Base-by-base conservation (phyloP, 1,140 invertebrate genomes). In the Oryzaephilus surinamensis region DNA sequence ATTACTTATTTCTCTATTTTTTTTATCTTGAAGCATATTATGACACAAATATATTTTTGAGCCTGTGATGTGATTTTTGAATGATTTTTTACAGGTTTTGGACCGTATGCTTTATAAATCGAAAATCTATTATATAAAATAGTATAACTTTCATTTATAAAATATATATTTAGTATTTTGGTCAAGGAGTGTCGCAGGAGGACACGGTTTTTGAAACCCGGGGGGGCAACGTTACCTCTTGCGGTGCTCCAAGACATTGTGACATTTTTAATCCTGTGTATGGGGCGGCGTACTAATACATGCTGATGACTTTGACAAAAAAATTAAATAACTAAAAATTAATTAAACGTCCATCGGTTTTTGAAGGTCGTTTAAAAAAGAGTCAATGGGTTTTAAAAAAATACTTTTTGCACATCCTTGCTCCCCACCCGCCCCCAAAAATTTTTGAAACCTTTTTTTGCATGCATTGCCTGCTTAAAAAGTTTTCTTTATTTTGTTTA, bases 261-360 rank as follows among this genome's bases (percentile, higher is more conserved):
- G 74, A 74, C 74, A 75, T 74, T 76, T 75, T 76, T 76, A 69
- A 67, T 68, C 69, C 67, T 76, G 74, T 76, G 74, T 72, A 73
- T 75, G 73, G 72, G 73, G 72, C 71, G 67, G 67, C 71, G 72
- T 73, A 73, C 69, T 65, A 63, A 51, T 48, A 10, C 23, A 6
- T n/a, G 11, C 10, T n/a, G 10, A 21, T 21, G 20, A 21, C 20
- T n/a, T 21, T 21, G 1, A 24, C 10, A 24, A 24, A 24, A 24
- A 24, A 24, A 24, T 24, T 24, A 24, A n/a, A 6, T 21, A 10
- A 24, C 50, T 59, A 46, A n/a, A n/a, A n/a, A n/a, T n/a, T n/a
- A n/a, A n/a, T n/a, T 37, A 54, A 57, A 69, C 70, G 69, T 71
- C 65, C 67, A 71, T 60, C 62, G 66, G 68, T 68, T 70, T 72